These are phyloP conservation scores for Plecturocebus donacophilus DNA, from an alignment of 2,113 vertebrate genomes.

Conservation along the genomic window DNA sequence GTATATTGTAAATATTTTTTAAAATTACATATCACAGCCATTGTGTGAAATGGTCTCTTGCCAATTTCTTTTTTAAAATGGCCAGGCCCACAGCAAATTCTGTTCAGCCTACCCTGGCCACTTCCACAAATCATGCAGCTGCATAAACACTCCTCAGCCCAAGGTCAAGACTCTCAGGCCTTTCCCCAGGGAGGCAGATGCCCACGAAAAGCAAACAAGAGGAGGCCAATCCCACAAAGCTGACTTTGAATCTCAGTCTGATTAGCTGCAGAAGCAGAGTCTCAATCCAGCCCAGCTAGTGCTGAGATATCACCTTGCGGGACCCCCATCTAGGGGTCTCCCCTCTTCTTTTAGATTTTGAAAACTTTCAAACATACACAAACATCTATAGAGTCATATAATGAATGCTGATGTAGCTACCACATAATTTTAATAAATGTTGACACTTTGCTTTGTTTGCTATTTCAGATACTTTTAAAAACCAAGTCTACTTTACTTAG, in stretches of 20 bases:
- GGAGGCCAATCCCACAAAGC: neutral
- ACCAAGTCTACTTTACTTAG: slow-evolving; percentile 10
- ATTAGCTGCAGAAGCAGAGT: neutral
- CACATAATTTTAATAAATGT: neutral
- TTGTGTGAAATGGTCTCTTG: slow-evolving; percentile 45
- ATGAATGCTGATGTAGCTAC: neutral
- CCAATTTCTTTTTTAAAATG: slow-evolving; percentile 66
- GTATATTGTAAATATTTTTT: slow-evolving; percentile 54
- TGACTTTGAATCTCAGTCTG: slow-evolving; percentile 4
- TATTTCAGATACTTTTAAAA: neutral
- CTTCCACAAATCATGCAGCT: neutral
- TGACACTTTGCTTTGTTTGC: neutral
- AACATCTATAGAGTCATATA: neutral
- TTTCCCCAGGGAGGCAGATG: slow-evolving; percentile 41
- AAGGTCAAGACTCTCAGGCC: slow-evolving; percentile 24
- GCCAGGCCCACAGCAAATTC: slow-evolving; percentile 36
- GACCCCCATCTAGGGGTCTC: neutral
- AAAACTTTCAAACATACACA: neutral
- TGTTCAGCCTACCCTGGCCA: slow-evolving; percentile 29
- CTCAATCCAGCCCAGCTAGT: neutral
- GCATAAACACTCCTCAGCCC: slow-evolving; percentile 35
- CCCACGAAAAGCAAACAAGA: neutral
- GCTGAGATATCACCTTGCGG: neutral
- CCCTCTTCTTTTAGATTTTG: neutral
- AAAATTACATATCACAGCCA: slow-evolving; percentile 32